A percentile compares a stretch with the other conserved stretches of the same genome.
These are phyloP conservation scores for Cerastis leucographa DNA, from an alignment of 2,888 invertebrate species.

Conservation along the genomic window DNA sequence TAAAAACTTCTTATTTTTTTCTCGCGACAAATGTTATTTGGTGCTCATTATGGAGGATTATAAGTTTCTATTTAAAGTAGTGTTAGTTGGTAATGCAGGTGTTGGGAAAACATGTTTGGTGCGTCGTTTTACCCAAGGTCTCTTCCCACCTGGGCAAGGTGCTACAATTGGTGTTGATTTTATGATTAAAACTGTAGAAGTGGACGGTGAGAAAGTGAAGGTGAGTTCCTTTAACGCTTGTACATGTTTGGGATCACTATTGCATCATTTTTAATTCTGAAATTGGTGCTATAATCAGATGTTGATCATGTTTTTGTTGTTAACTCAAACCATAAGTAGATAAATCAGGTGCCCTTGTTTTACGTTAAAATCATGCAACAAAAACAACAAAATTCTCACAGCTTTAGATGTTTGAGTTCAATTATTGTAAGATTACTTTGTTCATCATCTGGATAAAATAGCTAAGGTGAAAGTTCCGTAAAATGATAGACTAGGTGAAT, in stretches of 20 bases:
- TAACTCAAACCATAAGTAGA: background rate
- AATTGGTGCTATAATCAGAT: constrained; percentile 14
- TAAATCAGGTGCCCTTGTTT: constrained; percentile 38
- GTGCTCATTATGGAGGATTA: constrained; percentile 97
- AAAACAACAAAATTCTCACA: constrained; percentile 24
- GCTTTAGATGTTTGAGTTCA: background rate
- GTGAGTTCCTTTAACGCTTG: constrained; percentile 84
- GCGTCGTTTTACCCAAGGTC: constrained; percentile 98
- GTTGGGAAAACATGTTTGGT: constrained; percentile 99
- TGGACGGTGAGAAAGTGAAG: constrained; percentile 98
- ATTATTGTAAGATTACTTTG: background rate
- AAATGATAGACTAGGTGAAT: background rate
- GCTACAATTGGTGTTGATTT: constrained; percentile 99
- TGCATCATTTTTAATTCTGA: constrained; percentile 70
- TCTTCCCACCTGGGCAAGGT: constrained; percentile 99
- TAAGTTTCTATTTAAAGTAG: constrained; percentile 99
- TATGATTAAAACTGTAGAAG: constrained; percentile 99
- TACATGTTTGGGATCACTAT: constrained; percentile 71
- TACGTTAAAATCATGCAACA: constrained; percentile 19
- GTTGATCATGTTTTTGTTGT: constrained; percentile 20
- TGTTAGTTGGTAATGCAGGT: constrained; percentile 99
- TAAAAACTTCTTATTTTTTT: constrained; percentile 63
- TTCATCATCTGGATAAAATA: background rate
- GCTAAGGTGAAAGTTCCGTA: constrained; percentile 35
- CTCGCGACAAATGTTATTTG: constrained; percentile 81